Evolutionary conservation across 1,140 invertebrate genomes (phyloP).

Genomic region (Pseudobourletiella spinata): DNA sequence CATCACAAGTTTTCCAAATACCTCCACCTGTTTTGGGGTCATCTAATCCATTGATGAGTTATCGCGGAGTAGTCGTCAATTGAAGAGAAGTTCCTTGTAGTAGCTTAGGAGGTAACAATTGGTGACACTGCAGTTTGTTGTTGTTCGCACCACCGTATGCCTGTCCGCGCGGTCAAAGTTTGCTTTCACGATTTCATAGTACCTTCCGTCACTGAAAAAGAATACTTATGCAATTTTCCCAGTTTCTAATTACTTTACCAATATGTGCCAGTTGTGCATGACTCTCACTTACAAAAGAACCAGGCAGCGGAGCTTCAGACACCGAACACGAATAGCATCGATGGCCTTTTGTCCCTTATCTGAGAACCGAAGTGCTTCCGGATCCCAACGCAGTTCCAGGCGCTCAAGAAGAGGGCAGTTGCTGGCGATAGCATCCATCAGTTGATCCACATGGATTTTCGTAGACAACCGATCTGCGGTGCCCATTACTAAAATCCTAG

Average conservation of each 20-base stretch:
- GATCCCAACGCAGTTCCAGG: slow-evolving; percentile 94
- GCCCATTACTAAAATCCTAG: slow-evolving; percentile 93
- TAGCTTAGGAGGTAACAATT: slow-evolving; percentile 83
- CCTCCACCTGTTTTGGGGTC: no score
- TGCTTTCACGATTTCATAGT: slow-evolving; percentile 98
- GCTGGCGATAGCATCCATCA: slow-evolving; percentile 95
- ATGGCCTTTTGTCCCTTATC: slow-evolving; percentile 98
- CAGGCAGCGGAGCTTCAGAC: slow-evolving; percentile 71
- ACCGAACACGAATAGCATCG: slow-evolving; percentile 79
- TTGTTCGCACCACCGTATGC: slow-evolving; percentile 87
- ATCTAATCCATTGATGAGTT: not conserved
- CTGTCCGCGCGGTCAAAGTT: slow-evolving; percentile 98
- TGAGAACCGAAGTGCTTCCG: slow-evolving; percentile 93
- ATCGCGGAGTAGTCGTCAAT: slow-evolving; percentile 50
- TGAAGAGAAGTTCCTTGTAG: slow-evolving; percentile 91
- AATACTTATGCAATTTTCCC: not conserved
- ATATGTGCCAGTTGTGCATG: no score
- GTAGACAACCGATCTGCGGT: slow-evolving; percentile 90
- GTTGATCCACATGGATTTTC: slow-evolving; percentile 92
- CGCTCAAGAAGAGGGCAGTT: slow-evolving; percentile 81
- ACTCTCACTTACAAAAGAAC: slow-evolving; percentile 59
- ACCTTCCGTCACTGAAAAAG: slow-evolving; percentile 87
- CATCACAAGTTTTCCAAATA: not conserved
- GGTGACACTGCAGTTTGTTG: slow-evolving; percentile 82
- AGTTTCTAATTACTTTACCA: not conserved